Evolutionary conservation across 1,140 invertebrate species (phyloP).

Genomic region (Drosophila pectinifera): DNA sequence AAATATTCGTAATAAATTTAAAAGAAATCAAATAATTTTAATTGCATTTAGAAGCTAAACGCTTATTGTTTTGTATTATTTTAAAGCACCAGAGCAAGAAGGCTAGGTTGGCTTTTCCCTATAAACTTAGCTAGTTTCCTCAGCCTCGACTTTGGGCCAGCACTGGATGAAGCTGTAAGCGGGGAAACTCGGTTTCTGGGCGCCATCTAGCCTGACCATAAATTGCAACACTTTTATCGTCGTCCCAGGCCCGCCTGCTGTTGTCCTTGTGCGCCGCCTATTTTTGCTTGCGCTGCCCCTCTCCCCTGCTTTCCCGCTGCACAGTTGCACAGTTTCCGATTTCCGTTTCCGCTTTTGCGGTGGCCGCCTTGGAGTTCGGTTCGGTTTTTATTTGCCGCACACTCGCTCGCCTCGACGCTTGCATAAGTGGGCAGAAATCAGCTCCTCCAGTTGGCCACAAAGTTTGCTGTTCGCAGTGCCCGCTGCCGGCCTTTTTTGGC

Average conservation of each 20-base stretch:
- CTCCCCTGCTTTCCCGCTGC: constrained; percentile 42
- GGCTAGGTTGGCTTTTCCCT: background rate
- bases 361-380: constrained; percentile 72
- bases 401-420: constrained; percentile 67
- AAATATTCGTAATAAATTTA: too few species aligned
- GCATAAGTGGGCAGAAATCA: constrained; percentile 77
- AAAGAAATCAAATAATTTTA: too few species aligned
- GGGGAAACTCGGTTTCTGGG: constrained; percentile 29
- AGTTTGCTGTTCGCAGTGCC: constrained; percentile 36
- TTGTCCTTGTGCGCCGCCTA: constrained; percentile 69
- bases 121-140: background rate
- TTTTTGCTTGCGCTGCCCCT: constrained; percentile 41
- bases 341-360: constrained; percentile 80
- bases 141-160: background rate
- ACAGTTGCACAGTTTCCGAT: constrained; percentile 81
- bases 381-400: constrained; percentile 76
- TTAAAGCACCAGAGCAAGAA: background rate
- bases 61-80: background rate
- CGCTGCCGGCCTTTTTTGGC: constrained; percentile 56
- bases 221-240: constrained; percentile 82
- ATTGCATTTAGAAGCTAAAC: too few species aligned
- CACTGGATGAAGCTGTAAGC: constrained; percentile 22
- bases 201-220: constrained; percentile 76
- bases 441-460: constrained; percentile 67
- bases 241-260: constrained; percentile 54